A percentile compares a stretch with the other conserved stretches of the same genome.
Evolutionary conservation across 1,140 invertebrate species (phyloP).

Genomic region (Hesperophylax magnus): DNA sequence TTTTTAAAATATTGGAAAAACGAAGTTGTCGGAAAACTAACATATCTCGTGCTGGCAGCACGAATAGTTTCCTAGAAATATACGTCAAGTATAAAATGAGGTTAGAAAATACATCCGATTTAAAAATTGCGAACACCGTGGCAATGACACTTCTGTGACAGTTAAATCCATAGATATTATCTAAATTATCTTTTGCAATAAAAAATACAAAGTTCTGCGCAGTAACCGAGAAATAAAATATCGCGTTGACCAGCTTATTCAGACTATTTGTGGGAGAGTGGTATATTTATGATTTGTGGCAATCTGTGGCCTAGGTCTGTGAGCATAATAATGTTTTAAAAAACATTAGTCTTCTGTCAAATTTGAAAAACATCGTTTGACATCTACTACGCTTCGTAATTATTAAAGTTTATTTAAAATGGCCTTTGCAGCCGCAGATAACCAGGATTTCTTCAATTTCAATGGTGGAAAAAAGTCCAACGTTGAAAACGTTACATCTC

Average conservation of each 20-base stretch:
- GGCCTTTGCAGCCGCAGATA: constrained; percentile 37
- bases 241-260: too few relatives aligned
- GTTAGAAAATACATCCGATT: not conserved
- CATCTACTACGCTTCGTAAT: not conserved
- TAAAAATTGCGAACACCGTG: not conserved
- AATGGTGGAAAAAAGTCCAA: constrained; percentile 52
- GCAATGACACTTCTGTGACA: constrained; percentile 6
- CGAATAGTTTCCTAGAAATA: not conserved
- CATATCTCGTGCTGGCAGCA: not conserved
- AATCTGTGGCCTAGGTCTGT: too few relatives aligned
- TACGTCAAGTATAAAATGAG: not conserved
- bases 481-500: constrained; percentile 69
- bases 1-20: not conserved
- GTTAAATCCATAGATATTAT: not conserved
- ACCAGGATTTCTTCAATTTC: constrained; percentile 43
- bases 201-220: not conserved
- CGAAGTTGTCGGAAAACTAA: constrained; percentile 1
- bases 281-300: too few relatives aligned
- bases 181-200: not conserved
- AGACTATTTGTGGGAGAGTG: too few relatives aligned
- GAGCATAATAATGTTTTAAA: not conserved
- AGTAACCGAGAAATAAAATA: too few relatives aligned
- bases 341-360: not conserved
- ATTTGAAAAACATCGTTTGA: not conserved
- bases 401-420: constrained; percentile 21